Evolutionary conservation across 2,797 vertebrate genomes (phyloP).

Genomic region (Etheostoma nigrum): DNA sequence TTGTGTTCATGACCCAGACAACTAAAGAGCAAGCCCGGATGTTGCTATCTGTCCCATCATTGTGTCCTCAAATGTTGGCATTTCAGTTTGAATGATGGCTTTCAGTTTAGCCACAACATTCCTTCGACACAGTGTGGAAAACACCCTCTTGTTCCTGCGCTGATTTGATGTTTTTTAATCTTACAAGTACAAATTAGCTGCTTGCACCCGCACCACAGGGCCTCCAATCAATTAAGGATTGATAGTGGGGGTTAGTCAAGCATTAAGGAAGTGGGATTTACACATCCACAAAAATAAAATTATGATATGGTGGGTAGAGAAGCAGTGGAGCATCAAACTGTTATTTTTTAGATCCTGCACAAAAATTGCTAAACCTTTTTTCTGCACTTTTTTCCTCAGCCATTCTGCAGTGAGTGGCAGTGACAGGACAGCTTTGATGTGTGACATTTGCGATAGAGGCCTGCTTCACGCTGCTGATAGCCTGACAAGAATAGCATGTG

Average conservation of each 20-base stretch:
- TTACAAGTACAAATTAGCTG: conserved; percentile 64
- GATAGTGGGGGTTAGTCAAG: conserved; percentile 52
- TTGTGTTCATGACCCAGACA: conserved; percentile 73
- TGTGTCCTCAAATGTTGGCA: conserved; percentile 82
- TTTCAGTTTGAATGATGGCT: conserved; percentile 80
- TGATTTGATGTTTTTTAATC: conserved; percentile 69
- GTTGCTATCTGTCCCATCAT: conserved; percentile 77
- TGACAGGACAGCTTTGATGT: conserved; percentile 65
- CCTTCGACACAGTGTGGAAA: conserved; percentile 68
- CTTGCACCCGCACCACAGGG: conserved; percentile 38
- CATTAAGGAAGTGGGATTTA: conserved; percentile 54
- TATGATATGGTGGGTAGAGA: conserved; percentile 45
- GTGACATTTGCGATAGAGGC: conserved; percentile 56
- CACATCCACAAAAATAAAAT: conserved; percentile 54
- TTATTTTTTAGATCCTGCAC: conserved; percentile 38
- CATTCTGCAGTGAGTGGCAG: conserved; percentile 50
- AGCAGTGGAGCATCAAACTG: conserved; percentile 31
- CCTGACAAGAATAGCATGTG: conserved; percentile 70
- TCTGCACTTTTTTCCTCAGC: conserved; percentile 35
- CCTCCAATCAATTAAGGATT: conserved; percentile 59
- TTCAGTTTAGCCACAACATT: conserved; percentile 83
- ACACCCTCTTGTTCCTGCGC: conserved; percentile 72
- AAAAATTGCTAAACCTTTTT: conserved; percentile 45
- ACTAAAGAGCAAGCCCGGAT: conserved; percentile 76
- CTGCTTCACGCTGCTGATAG: conserved; percentile 59